Conservation (phyloP, 2,113 vertebrate genomes). For the human region GRCh38 chrX:147691501-147692000, state of each 20-base stretch:
- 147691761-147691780: neutral
- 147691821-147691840: neutral
- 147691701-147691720: neutral
- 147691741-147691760: neutral
- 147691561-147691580: neutral
- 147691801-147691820: neutral
- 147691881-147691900: neutral
- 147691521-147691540: neutral
- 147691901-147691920: neutral
- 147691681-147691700: neutral
- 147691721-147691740: neutral
- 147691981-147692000: neutral
- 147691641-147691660: neutral
- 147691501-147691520: neutral
- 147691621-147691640: neutral
- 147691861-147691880: neutral
- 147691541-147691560: neutral
- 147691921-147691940: neutral
- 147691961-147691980: neutral
- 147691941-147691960: conserved; percentile 8
- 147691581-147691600: neutral
- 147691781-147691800: neutral
- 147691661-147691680: neutral
- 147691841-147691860: neutral
- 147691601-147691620: neutral